Percentiles rank a stretch among this genome's conserved stretches.
Conservation (phyloP, 1,140 invertebrate species). For the Drosophila azteca region DNA sequence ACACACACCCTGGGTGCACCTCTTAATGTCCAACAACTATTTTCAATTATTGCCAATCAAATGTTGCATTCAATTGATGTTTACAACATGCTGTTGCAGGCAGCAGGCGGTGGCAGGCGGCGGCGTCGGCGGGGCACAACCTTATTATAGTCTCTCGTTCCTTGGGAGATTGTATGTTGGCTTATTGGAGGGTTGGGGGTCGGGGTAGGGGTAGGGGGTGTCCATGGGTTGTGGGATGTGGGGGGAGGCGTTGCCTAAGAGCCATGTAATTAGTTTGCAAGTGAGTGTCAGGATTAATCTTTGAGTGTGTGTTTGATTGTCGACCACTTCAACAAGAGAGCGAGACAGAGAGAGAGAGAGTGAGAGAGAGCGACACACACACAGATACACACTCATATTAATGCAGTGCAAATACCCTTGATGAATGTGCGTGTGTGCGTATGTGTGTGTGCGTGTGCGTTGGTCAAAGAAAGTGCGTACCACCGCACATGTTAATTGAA, state of each 20-base stretch:
- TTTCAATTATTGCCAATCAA: slow-evolving; percentile 84
- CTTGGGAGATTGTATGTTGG: slow-evolving; percentile 37
- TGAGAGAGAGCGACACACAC: not conserved
- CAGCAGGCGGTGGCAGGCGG: slow-evolving; percentile 15
- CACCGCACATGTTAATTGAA: slow-evolving; percentile 76
- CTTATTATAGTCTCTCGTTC: slow-evolving; percentile 64
- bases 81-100: slow-evolving; percentile 69
- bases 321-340: slow-evolving; percentile 56
- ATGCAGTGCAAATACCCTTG: slow-evolving; percentile 66
- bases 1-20: not conserved
- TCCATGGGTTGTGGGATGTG: slow-evolving; percentile 1
- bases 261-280: slow-evolving; percentile 82
- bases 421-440: slow-evolving; percentile 14
- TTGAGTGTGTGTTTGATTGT: slow-evolving; percentile 82
- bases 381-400: slow-evolving; percentile 46
- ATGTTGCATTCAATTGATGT: slow-evolving; percentile 83
- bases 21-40: slow-evolving; percentile 79
- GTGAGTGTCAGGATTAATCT: slow-evolving; percentile 81
- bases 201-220: not conserved
- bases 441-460: slow-evolving; percentile 12
- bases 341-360: not conserved
- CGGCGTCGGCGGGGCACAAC: slow-evolving; percentile 10
- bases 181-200: not conserved
- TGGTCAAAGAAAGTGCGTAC: slow-evolving; percentile 70
- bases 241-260: slow-evolving; percentile 67